Percentiles rank a stretch among this genome's conserved stretches.
phyloP scores from a whole-genome alignment of 92 coral and sea anemone species.

The Muricea muricata region DNA sequence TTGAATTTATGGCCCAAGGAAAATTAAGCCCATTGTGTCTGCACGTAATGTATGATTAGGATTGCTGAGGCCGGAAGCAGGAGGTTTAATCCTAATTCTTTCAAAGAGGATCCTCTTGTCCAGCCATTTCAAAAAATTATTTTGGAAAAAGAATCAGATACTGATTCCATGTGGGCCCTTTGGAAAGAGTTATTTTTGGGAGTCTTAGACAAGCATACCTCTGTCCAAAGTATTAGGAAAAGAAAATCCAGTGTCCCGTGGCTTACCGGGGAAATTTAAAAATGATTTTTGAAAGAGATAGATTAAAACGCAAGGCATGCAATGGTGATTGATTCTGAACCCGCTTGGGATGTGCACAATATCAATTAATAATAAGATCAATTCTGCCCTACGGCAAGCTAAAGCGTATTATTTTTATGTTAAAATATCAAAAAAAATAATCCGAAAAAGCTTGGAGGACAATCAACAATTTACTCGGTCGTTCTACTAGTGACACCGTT shows the following conservation, averaged over 20 bases:
- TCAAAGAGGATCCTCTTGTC: too few relatives aligned
- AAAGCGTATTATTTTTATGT: not conserved
- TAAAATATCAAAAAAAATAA: not conserved
- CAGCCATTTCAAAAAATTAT: too few relatives aligned
- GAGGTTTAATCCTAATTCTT: too few relatives aligned
- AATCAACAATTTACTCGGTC: conserved; percentile 44
- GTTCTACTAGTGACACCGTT: not conserved
- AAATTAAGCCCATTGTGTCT: too few relatives aligned
- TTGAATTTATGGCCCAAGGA: too few relatives aligned
- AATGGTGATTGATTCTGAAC: not conserved
- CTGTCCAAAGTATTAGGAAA: not conserved
- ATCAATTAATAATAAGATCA: not conserved
- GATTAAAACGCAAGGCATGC: not conserved
- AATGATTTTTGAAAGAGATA: not conserved
- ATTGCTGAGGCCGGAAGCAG: too few relatives aligned
- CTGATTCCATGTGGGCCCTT: too few relatives aligned
- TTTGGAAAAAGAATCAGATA: too few relatives aligned
- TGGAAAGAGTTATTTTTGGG: not conserved
- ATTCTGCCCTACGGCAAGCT: not conserved
- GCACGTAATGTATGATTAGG: too few relatives aligned
- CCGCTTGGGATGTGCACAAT: not conserved
- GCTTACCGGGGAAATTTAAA: not conserved
- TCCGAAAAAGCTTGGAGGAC: conserved; percentile 42
- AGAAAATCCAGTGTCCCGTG: not conserved
- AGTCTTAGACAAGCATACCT: not conserved